A percentile compares a stretch with the other conserved stretches of the same genome.
Evolutionary conservation across 2,113 vertebrate genomes (phyloP).

Genomic region (Calidris pygmaea): DNA sequence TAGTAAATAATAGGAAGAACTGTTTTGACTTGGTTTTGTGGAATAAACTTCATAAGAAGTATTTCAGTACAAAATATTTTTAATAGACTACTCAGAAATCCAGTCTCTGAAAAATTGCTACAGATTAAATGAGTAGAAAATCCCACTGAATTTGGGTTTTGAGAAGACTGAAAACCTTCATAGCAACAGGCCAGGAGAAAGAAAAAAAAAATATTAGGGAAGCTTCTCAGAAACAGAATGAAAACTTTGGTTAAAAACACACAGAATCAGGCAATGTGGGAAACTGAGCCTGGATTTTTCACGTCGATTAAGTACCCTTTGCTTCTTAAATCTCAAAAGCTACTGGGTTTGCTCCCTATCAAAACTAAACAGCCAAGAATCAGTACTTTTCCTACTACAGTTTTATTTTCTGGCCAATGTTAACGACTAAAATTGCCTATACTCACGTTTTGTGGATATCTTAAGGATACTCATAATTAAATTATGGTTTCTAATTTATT

Average conservation of each 20-base stretch:
- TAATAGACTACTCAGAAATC: background rate
- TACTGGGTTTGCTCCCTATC: background rate
- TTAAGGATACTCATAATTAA: background rate
- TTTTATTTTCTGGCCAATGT: background rate
- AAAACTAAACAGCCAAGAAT: background rate
- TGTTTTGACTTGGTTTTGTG: background rate
- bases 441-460: background rate
- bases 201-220: background rate
- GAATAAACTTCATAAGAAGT: background rate
- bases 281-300: background rate
- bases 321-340: background rate
- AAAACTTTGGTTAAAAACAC: background rate
- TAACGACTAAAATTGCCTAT: background rate
- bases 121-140: background rate
- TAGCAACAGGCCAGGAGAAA: background rate
- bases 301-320: background rate
- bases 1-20: background rate
- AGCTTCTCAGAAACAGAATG: background rate
- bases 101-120: background rate
- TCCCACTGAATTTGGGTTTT: background rate
- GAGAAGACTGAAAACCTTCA: background rate
- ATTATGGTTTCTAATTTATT: background rate
- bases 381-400: background rate
- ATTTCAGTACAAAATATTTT: background rate
- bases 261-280: background rate